These are phyloP conservation scores for Drosophila lowei DNA, from an alignment of 1,140 invertebrate genomes.

Conservation along the genomic window DNA sequence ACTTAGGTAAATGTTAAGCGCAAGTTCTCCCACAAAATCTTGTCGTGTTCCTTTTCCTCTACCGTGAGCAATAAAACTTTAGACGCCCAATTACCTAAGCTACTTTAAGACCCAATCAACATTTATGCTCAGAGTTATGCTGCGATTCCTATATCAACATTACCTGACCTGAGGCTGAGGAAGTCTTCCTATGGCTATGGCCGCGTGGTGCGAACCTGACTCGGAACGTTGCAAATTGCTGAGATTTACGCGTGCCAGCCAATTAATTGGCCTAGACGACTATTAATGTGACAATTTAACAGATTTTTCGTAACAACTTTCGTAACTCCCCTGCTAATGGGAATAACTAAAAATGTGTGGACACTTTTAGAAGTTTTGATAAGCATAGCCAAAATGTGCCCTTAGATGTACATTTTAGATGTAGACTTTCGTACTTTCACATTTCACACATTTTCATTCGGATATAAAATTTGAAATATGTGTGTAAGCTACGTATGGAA, in stretches of 20 bases:
- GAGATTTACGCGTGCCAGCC: slow-evolving; percentile 5
- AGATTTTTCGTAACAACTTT: background rate
- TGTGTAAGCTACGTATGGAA: no score
- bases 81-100: slow-evolving; percentile 57
- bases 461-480: no score
- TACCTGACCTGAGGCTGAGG: no score
- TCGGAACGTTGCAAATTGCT: background rate
- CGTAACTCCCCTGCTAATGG: background rate
- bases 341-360: background rate
- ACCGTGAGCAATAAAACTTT: slow-evolving; percentile 50
- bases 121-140: slow-evolving; percentile 41
- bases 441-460: no score
- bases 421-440: no score
- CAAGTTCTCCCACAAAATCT: slow-evolving; percentile 35
- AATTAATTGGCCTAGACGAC: slow-evolving; percentile 10
- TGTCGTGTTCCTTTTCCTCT: background rate
- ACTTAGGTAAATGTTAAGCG: slow-evolving; percentile 2
- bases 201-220: background rate
- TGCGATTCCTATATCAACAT: slow-evolving; percentile 5
- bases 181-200: background rate
- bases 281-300: background rate
- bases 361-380: background rate
- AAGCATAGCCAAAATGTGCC: no score
- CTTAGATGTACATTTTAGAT: no score
- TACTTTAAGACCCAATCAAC: slow-evolving; percentile 66